Percentiles rank a stretch among this genome's conserved stretches.
Conservation (phyloP, 64 coral and sea anemone genomes). For the Acropora yongei region DNA sequence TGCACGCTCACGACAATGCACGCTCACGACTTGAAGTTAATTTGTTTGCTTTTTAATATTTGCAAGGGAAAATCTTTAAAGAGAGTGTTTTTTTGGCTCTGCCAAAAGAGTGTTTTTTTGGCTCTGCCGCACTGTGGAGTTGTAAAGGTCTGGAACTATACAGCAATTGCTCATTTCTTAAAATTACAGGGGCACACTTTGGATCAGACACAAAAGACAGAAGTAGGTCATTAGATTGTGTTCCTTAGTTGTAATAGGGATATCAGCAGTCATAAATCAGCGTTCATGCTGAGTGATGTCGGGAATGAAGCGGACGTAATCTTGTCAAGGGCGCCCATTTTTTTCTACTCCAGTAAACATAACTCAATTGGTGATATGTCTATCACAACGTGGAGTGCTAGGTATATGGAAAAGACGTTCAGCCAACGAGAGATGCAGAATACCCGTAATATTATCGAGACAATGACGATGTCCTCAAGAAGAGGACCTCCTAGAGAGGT, state of each 20-base stretch:
- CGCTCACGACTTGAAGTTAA: too few relatives aligned
- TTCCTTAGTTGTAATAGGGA: slow-evolving; percentile 40
- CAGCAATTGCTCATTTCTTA: neutral
- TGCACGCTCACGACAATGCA: too few relatives aligned
- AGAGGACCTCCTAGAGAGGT: slow-evolving; percentile 15
- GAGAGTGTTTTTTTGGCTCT: too few relatives aligned
- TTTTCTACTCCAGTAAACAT: slow-evolving; percentile 52
- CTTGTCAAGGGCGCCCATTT: slow-evolving; percentile 45
- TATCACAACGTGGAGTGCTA: slow-evolving; percentile 27
- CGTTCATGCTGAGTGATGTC: slow-evolving; percentile 27
- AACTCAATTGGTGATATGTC: slow-evolving; percentile 29
- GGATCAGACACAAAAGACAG: slow-evolving; percentile 33
- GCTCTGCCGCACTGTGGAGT: neutral
- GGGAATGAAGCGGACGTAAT: slow-evolving; percentile 65
- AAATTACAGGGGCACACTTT: slow-evolving; percentile 20
- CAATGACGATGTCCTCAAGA: slow-evolving; percentile 14
- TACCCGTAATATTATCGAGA: slow-evolving; percentile 34
- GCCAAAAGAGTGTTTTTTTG: too few relatives aligned
- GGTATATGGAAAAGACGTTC: slow-evolving; percentile 20
- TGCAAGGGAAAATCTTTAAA: too few relatives aligned
- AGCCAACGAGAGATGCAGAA: slow-evolving; percentile 21
- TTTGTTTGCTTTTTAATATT: too few relatives aligned
- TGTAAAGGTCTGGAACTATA: neutral
- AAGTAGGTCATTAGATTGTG: neutral
- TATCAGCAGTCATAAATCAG: slow-evolving; percentile 22